A percentile compares a stretch with the other conserved stretches of the same genome.
These are phyloP conservation scores for Tetragonula clypearis DNA, from an alignment of 1,140 invertebrate genomes.

Conservation along the genomic window DNA sequence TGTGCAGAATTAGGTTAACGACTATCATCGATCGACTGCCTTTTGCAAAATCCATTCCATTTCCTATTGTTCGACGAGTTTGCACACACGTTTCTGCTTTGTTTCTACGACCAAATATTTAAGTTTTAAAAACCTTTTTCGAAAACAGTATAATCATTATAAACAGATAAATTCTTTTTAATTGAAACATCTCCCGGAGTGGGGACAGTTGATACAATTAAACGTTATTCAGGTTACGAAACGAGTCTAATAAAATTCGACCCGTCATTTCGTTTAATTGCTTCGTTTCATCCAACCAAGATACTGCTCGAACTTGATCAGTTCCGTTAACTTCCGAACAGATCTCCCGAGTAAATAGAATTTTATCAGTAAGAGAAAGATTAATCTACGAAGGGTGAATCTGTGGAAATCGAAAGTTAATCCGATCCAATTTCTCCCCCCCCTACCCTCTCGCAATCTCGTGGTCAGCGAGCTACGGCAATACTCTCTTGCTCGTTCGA, in stretches of 20 bases:
- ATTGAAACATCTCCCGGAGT: not conserved
- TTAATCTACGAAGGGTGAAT: not conserved
- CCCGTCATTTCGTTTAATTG: too few species aligned
- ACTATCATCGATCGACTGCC: not conserved
- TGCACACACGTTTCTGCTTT: too few species aligned
- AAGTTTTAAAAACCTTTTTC: not conserved
- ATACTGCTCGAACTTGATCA: too few species aligned
- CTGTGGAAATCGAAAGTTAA: not conserved
- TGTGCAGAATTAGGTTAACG: slow-evolving; percentile 20
- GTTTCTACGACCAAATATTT: not conserved
- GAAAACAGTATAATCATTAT: too few species aligned
- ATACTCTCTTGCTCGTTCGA: not conserved
- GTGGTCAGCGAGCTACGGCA: too few species aligned
- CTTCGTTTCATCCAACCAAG: too few species aligned
- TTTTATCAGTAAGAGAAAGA: not conserved
- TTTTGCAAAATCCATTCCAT: not conserved
- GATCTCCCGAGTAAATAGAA: not conserved
- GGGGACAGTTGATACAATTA: not conserved
- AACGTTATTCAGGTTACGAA: not conserved
- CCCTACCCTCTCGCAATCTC: too few species aligned
- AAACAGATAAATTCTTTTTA: not conserved
- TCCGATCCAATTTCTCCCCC: not conserved
- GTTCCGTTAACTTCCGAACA: too few species aligned
- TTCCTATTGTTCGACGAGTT: too few species aligned
- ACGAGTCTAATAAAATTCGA: too few species aligned